Conservation (phyloP, 1,140 invertebrate genomes). For the Triops cancriformis region DNA sequence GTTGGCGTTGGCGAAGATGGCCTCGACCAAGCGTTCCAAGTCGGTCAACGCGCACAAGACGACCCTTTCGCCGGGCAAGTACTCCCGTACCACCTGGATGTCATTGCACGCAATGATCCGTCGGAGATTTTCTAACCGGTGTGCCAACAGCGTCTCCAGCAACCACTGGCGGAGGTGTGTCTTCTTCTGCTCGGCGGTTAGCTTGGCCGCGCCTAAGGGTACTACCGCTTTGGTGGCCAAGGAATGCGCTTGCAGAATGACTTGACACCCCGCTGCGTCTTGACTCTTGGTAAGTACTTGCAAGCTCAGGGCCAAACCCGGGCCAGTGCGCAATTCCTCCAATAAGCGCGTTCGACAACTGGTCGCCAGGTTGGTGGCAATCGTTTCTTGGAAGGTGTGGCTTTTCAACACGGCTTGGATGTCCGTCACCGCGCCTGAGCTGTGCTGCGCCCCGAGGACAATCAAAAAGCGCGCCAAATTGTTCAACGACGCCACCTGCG, state of each 20-base stretch:
- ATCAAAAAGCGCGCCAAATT: not conserved
- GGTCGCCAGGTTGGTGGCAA: not conserved
- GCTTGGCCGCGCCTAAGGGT: not conserved
- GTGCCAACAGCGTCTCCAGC: not conserved
- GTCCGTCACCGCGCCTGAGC: not conserved
- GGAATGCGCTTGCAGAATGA: not conserved
- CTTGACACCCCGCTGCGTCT: not conserved
- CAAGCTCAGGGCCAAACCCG: not conserved
- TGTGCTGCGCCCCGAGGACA: not conserved
- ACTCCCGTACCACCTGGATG: not conserved
- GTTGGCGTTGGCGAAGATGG: not conserved
- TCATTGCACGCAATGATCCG: not conserved
- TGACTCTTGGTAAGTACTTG: not conserved
- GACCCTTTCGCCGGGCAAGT: not conserved
- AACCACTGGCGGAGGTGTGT: not conserved
- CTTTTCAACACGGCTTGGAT: not conserved
- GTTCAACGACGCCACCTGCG: not conserved
- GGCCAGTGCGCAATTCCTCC: not conserved
- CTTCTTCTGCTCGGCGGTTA: not conserved
- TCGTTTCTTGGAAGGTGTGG: not conserved
- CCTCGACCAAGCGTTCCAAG: not conserved
- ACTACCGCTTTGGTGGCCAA: not conserved
- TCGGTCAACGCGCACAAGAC: not conserved
- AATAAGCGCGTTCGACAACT: not conserved
- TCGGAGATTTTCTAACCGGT: not conserved